phyloP scores from a whole-genome alignment of 2,113 vertebrate species.

The Callopanchax toddi region DNA sequence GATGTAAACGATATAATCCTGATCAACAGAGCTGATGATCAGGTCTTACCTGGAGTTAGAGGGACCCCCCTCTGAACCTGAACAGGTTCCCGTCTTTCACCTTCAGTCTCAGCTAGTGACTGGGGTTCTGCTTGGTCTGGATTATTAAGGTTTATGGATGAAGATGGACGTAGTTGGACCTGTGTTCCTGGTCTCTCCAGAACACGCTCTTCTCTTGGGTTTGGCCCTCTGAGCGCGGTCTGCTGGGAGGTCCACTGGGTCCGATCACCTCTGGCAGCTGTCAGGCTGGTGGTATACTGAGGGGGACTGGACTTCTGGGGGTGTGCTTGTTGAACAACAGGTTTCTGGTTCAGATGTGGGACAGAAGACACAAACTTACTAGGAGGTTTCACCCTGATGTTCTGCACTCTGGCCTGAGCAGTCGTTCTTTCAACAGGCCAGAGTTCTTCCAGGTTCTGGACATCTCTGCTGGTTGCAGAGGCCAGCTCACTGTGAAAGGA shows the following conservation, averaged over 20 bases:
- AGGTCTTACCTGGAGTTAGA: conserved; percentile 13
- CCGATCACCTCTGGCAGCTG: neutral
- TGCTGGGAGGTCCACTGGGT: neutral
- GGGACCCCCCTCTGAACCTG: neutral
- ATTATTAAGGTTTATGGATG: neutral
- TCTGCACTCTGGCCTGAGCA: conserved; percentile 4
- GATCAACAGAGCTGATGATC: neutral
- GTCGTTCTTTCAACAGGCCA: neutral
- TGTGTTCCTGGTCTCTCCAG: neutral
- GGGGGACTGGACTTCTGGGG: neutral
- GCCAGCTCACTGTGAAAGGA: neutral
- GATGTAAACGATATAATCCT: neutral
- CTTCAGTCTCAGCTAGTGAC: neutral
- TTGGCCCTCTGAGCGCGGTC: neutral
- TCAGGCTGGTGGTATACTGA: neutral
- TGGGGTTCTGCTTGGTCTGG: neutral
- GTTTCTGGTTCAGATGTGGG: conserved; percentile 3
- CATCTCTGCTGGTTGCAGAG: neutral
- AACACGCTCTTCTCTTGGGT: neutral
- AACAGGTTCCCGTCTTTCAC: neutral
- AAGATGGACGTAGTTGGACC: no score
- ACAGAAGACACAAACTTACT: conserved; percentile 10
- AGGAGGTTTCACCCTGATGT: conserved; percentile 39
- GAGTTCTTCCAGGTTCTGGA: neutral
- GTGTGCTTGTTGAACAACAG: neutral